Conservation (phyloP, 2,888 invertebrate genomes). For the Tenthredo distinguenda region DNA sequence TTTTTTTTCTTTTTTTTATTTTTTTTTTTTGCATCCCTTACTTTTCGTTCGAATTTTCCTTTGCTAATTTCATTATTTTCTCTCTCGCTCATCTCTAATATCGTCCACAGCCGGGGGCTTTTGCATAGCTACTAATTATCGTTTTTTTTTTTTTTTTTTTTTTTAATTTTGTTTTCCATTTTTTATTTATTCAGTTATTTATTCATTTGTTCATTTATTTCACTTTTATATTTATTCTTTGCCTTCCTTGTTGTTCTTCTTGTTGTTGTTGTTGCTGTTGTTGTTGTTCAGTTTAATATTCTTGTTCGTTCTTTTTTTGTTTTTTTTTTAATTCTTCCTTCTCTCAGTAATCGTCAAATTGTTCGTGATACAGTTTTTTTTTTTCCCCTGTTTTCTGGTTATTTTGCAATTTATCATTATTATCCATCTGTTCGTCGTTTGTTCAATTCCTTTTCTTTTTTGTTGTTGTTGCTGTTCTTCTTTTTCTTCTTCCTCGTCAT, state of each 20-base stretch:
- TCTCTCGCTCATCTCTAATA: slow-evolving; percentile 42
- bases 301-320: not conserved
- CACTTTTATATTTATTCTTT: not conserved
- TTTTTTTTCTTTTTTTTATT: slow-evolving; percentile 24
- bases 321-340: not conserved
- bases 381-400: not conserved
- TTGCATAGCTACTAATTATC: slow-evolving; percentile 43
- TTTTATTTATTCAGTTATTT: slow-evolving; percentile 5
- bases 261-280: not conserved
- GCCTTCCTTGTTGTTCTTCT: not conserved
- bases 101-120: slow-evolving; percentile 58
- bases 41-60: not conserved
- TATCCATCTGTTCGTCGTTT: slow-evolving; percentile 69
- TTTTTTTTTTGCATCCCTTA: not conserved
- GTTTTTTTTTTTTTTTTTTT: not conserved
- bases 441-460: slow-evolving; percentile 73
- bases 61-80: slow-evolving; percentile 26
- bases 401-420: too few species aligned
- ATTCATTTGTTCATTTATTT: not conserved
- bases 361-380: not conserved
- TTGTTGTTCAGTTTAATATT: not conserved
- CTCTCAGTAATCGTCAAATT: not conserved
- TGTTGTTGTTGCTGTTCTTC: not conserved
- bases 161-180: not conserved
- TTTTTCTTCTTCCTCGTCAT: not conserved